Conservation (phyloP, 2,113 vertebrate species). For the Raja brachyura region DNA sequence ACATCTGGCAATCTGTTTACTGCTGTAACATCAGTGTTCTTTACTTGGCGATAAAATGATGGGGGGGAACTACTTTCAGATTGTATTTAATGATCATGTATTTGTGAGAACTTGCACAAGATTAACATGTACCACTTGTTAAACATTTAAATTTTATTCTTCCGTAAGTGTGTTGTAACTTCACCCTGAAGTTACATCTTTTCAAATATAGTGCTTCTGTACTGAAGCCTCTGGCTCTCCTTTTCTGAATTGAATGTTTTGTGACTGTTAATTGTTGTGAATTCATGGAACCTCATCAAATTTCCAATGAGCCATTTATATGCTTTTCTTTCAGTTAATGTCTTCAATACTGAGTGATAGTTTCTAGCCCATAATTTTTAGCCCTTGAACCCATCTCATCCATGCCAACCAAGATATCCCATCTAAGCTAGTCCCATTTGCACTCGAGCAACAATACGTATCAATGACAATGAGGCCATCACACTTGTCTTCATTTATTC, state of each 20-base stretch:
- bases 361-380: not conserved
- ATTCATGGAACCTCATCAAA: not conserved
- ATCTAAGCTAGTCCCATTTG: not conserved
- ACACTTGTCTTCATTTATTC: not conserved
- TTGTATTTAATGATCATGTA: not conserved
- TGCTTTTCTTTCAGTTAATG: not conserved
- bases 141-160: not conserved
- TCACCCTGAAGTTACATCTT: not conserved
- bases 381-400: too few species aligned
- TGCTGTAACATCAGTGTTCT: not conserved
- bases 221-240: not conserved
- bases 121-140: not conserved
- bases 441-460: not conserved
- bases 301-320: not conserved
- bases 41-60: not conserved
- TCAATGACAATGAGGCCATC: not conserved
- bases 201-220: not conserved
- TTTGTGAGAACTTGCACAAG: not conserved
- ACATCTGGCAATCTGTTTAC: conserved; percentile 13
- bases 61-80: not conserved
- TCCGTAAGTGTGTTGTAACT: not conserved
- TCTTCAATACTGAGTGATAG: not conserved
- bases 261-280: not conserved
- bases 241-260: not conserved
- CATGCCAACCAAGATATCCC: too few species aligned